Conservation (phyloP, 2,113 vertebrate genomes). For the Pristiophorus japonicus region DNA sequence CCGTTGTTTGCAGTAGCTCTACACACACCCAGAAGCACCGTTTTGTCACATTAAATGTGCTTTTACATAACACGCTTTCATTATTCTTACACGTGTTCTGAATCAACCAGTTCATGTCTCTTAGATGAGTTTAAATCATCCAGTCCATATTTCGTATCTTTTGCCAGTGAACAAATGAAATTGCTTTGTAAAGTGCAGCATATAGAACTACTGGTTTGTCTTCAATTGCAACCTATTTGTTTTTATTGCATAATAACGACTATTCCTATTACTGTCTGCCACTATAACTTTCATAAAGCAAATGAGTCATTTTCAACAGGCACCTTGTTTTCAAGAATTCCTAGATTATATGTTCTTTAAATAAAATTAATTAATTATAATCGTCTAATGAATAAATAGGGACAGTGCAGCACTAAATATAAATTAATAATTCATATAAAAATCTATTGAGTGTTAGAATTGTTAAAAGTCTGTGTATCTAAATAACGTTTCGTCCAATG, state of each 20-base stretch:
- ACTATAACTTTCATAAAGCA: background rate
- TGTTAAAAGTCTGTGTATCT: no score
- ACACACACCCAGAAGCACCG: no score
- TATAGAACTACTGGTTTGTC: background rate
- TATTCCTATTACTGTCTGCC: background rate
- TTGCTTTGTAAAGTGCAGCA: background rate
- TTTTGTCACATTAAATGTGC: background rate
- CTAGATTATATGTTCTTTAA: background rate
- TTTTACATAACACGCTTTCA: background rate
- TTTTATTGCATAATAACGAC: background rate
- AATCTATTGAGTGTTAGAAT: background rate
- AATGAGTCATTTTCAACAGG: background rate
- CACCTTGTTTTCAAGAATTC: background rate
- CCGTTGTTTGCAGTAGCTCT: background rate
- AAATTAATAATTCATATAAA: background rate
- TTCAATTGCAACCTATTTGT: background rate
- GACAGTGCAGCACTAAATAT: background rate
- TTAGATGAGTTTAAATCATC: background rate
- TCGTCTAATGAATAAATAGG: background rate
- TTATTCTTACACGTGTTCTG: background rate
- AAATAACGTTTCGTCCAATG: background rate
- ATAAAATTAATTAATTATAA: background rate
- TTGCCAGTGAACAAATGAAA: background rate
- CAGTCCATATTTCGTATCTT: background rate
- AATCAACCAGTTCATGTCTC: background rate